Conservation (phyloP, 2,113 vertebrate species). For the Pseudorectes ferrugineus region DNA sequence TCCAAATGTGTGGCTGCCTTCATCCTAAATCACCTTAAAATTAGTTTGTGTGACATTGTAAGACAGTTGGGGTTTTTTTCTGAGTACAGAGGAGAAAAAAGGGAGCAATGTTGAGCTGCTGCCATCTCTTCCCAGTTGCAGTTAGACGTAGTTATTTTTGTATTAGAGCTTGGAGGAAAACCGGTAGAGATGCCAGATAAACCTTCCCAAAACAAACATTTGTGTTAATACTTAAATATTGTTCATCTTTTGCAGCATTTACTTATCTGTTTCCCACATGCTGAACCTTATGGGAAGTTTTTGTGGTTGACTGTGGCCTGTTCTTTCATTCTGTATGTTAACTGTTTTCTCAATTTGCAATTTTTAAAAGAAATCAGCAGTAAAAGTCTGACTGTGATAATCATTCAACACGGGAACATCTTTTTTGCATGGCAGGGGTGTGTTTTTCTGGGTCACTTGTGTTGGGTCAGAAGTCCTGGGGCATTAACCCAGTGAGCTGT, state of each 20-base stretch:
- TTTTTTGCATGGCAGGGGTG: background rate
- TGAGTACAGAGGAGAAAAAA: background rate
- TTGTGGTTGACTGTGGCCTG: background rate
- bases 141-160: slow-evolving; percentile 25
- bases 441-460: fast-evolving
- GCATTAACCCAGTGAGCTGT: background rate
- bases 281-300: slow-evolving; percentile 46
- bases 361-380: background rate
- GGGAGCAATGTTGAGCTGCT: slow-evolving; percentile 5
- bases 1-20: background rate
- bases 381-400: background rate
- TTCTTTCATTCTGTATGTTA: background rate
- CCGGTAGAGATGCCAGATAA: slow-evolving; percentile 16
- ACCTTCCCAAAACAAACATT: slow-evolving; percentile 42
- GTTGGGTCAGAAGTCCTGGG: background rate
- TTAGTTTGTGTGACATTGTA: background rate
- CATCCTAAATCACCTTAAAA: slow-evolving; percentile 5
- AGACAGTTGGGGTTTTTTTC: background rate
- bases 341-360: background rate
- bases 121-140: slow-evolving; percentile 3
- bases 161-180: slow-evolving; percentile 23
- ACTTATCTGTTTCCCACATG: slow-evolving; percentile 54
- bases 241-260: slow-evolving; percentile 10
- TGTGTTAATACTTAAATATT: slow-evolving; percentile 62
- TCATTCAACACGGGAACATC: fast-evolving